Percentiles rank a stretch among this genome's conserved stretches.
phyloP scores from a whole-genome alignment of 2,888 invertebrate genomes.

The Cephus pygmeus region DNA sequence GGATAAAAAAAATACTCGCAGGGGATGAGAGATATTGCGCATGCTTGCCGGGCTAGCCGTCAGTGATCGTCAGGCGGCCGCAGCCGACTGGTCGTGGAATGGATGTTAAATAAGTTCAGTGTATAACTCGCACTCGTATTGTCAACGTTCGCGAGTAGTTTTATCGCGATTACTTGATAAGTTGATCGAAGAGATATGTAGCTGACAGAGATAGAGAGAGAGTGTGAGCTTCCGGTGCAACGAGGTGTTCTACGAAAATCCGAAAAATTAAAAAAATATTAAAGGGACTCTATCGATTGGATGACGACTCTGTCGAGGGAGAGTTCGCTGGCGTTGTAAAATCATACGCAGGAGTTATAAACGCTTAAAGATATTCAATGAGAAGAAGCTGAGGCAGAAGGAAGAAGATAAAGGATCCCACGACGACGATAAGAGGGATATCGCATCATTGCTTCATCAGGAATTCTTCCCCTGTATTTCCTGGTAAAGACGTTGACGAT shows the following conservation, averaged over 20 bases:
- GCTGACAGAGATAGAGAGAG: not conserved
- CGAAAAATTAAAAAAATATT: not conserved
- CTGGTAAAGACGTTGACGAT: not conserved
- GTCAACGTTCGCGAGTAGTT: not conserved
- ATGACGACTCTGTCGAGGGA: not conserved
- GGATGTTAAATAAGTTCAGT: not conserved
- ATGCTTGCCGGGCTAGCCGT: conserved; percentile 41
- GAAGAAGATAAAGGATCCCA: not conserved
- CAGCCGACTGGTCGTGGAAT: not conserved
- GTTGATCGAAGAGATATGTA: not conserved
- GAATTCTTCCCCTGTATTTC: not conserved
- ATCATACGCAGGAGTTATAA: not conserved
- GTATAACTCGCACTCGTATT: not conserved
- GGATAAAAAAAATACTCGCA: conserved; percentile 36
- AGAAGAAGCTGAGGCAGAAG: not conserved
- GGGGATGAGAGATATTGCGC: conserved; percentile 42
- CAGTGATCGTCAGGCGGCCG: conserved; percentile 45
- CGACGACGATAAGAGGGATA: not conserved
- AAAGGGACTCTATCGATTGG: not conserved
- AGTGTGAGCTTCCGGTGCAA: too few species aligned
- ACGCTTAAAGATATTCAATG: not conserved
- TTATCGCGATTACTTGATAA: not conserved
- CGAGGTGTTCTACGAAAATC: not conserved
- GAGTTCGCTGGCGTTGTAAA: not conserved
- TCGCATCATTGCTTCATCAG: not conserved